Evolutionary conservation across 2,797 vertebrate genomes (phyloP), one percentile per base, ranked within the genome.

Genomic region (Gambusia yucatana): DNA sequence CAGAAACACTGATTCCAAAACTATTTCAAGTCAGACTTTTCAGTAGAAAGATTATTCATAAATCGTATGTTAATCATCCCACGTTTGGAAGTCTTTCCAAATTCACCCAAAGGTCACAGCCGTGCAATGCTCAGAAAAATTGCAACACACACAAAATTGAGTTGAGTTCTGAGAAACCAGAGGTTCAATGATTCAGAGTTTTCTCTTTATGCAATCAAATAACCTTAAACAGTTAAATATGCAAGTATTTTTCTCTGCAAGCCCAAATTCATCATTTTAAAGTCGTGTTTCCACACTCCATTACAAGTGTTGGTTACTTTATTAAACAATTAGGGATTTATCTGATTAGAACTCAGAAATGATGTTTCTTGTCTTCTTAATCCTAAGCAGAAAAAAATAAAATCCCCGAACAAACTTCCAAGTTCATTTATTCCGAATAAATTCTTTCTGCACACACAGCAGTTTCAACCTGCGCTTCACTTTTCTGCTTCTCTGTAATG

Each of bases 321-420:
- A 61, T 75, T 75, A 50, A 77, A 48, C 30, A 78, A 16, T 30
- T 59, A 3, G 17, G 9, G 28, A 33, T 36, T 65, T 63, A 36
- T 44, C 74, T 76, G 74, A 63, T 20, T 13, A 44, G 44, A 63
- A 61, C 59, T 63, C 48, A 28, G 57, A 67, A 43, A 57, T 28
- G n/a, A 59, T 73, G 47, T 33, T 78, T 61, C 55, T 52, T 55
- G 16, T 52, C 48, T 81, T 28, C 36, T 75, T 52, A 57, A 72
- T 81, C 52, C 20, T 25, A 36, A 39, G 72, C 20, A 71, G 13
- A 69, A 75, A 25, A 25, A 59, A 33, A 61, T 43, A 41, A 79
- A 77, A 57, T 72, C 9, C 6, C 2, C 41, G 33, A 47, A 46
- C 72, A 48, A 55, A 67, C 33, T 25, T 33, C 13, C 30, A 39